Evolutionary conservation across 2,797 vertebrate genomes (phyloP).

Genomic region (Muscicapa comitata): DNA sequence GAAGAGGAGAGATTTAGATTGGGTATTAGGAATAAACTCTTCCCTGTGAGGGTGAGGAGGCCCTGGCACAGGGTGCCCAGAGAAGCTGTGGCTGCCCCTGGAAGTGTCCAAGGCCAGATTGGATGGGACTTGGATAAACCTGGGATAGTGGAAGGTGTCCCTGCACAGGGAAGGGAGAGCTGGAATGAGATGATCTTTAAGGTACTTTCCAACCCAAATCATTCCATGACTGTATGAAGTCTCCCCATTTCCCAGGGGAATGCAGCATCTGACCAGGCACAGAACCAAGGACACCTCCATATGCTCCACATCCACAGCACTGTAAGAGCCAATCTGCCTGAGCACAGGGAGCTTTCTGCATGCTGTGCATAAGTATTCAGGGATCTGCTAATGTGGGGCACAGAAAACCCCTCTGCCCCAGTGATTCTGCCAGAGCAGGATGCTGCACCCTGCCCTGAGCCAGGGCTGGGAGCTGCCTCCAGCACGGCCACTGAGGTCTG

Average conservation of each 20-base stretch:
- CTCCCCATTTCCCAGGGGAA: background rate
- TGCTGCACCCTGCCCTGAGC: background rate
- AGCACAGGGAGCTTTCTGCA: background rate
- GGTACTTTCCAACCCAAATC: background rate
- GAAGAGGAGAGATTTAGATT: background rate
- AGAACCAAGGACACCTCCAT: background rate
- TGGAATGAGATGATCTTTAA: background rate
- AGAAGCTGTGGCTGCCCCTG: background rate
- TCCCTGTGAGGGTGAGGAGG: too few relatives aligned
- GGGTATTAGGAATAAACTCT: background rate
- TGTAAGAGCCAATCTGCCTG: background rate
- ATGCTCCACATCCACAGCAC: fast-evolving
- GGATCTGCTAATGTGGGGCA: background rate
- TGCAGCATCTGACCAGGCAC: background rate
- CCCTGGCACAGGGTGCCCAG: background rate
- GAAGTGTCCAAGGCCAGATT: background rate
- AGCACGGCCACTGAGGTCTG: fast-evolving
- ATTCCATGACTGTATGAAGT: background rate
- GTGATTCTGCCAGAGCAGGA: background rate
- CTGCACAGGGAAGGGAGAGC: background rate
- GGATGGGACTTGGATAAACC: background rate
- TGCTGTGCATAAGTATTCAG: fast-evolving
- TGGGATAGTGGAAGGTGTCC: background rate
- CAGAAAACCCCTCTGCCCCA: background rate
- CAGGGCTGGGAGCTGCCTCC: fast-evolving